phyloP scores from a whole-genome alignment of 2,797 vertebrate genomes.

The Gymnothorax javanicus region DNA sequence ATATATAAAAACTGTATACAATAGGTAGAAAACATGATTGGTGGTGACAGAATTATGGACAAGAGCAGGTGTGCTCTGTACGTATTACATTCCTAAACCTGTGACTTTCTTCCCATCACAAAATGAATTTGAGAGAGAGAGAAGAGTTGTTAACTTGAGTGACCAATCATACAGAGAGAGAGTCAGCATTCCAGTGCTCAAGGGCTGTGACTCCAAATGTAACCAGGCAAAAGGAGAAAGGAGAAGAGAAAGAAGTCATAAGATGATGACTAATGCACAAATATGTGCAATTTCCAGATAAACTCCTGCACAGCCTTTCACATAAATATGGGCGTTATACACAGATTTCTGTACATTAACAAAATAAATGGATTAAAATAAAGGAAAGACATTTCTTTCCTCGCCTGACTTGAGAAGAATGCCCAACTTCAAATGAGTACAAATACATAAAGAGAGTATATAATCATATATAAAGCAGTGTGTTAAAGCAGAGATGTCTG shows the following conservation, averaged over 20 bases:
- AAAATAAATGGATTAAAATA: conserved; percentile 52
- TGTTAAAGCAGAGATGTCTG: conserved; percentile 75
- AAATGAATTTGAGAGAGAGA: conserved; percentile 29
- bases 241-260: conserved; percentile 1
- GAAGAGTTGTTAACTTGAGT: conserved; percentile 24
- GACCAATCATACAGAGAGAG: background rate
- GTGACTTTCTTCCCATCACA: conserved; percentile 23
- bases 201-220: conserved; percentile 35
- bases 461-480: conserved; percentile 62
- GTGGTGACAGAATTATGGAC: background rate
- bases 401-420: conserved; percentile 49
- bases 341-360: conserved; percentile 79
- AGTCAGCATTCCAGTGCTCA: conserved; percentile 37
- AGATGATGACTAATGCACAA: conserved; percentile 75
- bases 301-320: conserved; percentile 81
- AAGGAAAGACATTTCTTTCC: conserved; percentile 53
- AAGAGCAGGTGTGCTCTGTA: background rate
- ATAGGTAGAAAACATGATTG: conserved; percentile 18
- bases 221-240: conserved; percentile 17
- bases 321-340: conserved; percentile 85
- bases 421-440: conserved; percentile 50
- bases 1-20: conserved; percentile 34
- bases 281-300: conserved; percentile 93
- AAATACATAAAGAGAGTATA: conserved; percentile 51
- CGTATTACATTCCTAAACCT: background rate